Evolutionary conservation across 2,113 vertebrate species (phyloP).

Genomic region (Grallaria varia): DNA sequence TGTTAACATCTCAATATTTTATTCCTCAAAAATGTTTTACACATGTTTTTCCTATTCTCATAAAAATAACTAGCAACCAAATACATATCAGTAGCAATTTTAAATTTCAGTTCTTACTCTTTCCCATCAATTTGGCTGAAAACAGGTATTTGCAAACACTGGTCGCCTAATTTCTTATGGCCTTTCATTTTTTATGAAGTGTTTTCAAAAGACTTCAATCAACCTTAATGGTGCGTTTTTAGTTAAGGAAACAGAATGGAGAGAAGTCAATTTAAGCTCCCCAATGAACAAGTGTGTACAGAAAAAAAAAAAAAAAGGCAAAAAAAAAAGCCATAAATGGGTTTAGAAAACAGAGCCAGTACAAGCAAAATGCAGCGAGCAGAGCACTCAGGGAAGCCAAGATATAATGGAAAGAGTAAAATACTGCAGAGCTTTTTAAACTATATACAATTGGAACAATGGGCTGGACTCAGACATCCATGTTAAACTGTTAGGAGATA

Average conservation of each 20-base stretch:
- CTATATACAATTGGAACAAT: constrained; percentile 80
- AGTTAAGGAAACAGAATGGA: constrained; percentile 81
- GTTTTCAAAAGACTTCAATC: constrained; percentile 81
- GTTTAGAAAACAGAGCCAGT: constrained; percentile 74
- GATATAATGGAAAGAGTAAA: constrained; percentile 78
- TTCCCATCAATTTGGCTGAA: constrained; percentile 77
- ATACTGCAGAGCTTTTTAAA: constrained; percentile 80
- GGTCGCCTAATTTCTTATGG: constrained; percentile 74
- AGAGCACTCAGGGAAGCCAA: constrained; percentile 74
- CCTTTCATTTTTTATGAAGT: constrained; percentile 78
- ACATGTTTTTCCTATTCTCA: neutral
- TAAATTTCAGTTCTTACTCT: constrained; percentile 75
- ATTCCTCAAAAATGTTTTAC: constrained; percentile 26
- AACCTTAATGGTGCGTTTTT: constrained; percentile 79
- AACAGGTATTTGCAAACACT: constrained; percentile 81
- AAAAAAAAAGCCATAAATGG: constrained; percentile 74
- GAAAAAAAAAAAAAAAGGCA: constrained; percentile 65
- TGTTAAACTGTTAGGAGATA: constrained; percentile 73
- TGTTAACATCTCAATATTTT: neutral
- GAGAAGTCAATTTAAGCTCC: constrained; percentile 83
- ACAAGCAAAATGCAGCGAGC: constrained; percentile 68
- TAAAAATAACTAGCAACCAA: constrained; percentile 47
- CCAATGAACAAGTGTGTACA: constrained; percentile 73
- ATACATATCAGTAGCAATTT: constrained; percentile 68
- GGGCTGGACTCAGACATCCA: constrained; percentile 73